Conservation (phyloP, 2,113 vertebrate species). For the Etheostoma cragini region DNA sequence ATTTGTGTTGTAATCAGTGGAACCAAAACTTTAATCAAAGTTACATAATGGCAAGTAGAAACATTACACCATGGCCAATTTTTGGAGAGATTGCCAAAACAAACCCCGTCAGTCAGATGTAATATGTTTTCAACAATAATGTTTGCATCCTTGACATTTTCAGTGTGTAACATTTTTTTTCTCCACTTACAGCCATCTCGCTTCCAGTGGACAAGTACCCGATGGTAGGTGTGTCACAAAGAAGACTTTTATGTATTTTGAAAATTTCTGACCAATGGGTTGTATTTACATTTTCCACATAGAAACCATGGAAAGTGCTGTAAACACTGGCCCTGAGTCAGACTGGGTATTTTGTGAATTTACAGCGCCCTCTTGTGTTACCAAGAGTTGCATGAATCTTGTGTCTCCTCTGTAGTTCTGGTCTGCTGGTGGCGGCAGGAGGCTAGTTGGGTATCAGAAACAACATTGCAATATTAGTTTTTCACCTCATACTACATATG, state of each 20-base stretch:
- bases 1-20: conserved; percentile 65
- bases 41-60: neutral
- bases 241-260: neutral
- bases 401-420: neutral
- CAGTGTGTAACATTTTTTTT: conserved; percentile 12
- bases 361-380: conserved; percentile 75
- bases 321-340: neutral
- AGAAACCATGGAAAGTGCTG: conserved; percentile 15
- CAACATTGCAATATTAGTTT: neutral
- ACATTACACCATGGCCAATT: neutral
- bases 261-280: neutral
- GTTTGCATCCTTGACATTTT: conserved; percentile 18
- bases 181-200: conserved; percentile 76
- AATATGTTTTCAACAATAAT: neutral
- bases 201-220: conserved; percentile 75
- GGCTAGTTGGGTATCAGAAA: neutral
- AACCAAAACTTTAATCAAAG: conserved; percentile 13
- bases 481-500: neutral
- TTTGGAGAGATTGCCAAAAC: neutral
- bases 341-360: conserved; percentile 29
- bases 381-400: neutral
- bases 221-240: conserved; percentile 69
- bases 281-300: neutral
- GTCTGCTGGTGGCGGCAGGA: conserved; percentile 48
- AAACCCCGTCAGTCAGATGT: neutral